Percentiles rank a stretch among this genome's conserved stretches.
These are phyloP conservation scores for Mormyrops attenuatus DNA, from an alignment of 2,797 vertebrate genomes.

Conservation along the genomic window DNA sequence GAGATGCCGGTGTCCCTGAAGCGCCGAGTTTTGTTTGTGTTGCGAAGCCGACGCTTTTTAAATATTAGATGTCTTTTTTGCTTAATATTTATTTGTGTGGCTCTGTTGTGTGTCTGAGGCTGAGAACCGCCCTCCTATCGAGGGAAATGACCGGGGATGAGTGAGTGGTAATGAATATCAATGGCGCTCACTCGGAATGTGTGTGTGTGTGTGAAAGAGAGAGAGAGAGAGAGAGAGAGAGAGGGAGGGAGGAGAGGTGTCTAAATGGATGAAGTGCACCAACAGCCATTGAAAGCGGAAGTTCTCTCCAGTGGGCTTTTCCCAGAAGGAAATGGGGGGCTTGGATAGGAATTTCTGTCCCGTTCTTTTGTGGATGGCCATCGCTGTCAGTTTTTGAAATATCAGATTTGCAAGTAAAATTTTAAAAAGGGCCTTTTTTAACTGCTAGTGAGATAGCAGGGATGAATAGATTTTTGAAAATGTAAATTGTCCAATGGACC, in stretches of 20 bases:
- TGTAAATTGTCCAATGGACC: background rate
- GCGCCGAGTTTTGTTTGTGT: background rate
- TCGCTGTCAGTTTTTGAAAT: background rate
- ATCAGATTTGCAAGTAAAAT: constrained; percentile 14
- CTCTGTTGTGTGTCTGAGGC: background rate
- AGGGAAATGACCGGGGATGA: background rate
- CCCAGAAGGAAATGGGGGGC: background rate
- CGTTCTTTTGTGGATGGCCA: background rate
- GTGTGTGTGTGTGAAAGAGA: background rate
- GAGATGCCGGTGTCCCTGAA: background rate
- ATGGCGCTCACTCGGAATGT: background rate
- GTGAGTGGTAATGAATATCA: constrained; percentile 10
- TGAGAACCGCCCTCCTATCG: background rate
- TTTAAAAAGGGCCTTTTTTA: background rate
- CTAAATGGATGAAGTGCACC: background rate
- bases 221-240: background rate
- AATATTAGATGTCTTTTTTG: constrained; percentile 5
- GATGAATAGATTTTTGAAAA: background rate
- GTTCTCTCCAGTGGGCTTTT: background rate
- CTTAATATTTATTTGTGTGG: background rate
- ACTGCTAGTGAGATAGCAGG: background rate
- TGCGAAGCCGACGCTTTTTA: background rate
- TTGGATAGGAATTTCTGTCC: background rate
- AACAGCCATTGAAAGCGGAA: background rate
- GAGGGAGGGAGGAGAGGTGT: background rate